A percentile compares a stretch with the other conserved stretches of the same genome.
These are phyloP conservation scores for Todiramphus chloris DNA, from an alignment of 2,113 vertebrate genomes.

Conservation along the genomic window DNA sequence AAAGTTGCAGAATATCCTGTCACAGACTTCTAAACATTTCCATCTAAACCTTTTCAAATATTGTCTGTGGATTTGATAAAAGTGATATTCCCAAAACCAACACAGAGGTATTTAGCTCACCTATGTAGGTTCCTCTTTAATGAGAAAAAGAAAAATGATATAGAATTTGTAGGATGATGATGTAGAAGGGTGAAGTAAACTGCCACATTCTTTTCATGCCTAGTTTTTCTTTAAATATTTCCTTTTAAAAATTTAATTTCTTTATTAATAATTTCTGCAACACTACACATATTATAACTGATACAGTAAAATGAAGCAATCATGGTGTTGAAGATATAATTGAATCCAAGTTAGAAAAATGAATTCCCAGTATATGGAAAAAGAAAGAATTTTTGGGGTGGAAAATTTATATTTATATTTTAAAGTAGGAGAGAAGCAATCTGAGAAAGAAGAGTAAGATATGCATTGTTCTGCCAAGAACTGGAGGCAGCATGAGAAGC, in stretches of 20 bases:
- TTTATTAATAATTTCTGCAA: neutral
- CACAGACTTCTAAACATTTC: neutral
- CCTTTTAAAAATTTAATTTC: neutral
- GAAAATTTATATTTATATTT: neutral
- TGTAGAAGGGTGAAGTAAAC: neutral
- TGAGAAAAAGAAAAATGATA: neutral
- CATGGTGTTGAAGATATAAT: neutral
- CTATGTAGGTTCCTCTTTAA: neutral
- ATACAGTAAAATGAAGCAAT: neutral
- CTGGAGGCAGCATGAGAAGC: neutral
- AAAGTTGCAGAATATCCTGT: neutral
- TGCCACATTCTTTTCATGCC: neutral
- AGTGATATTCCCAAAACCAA: neutral
- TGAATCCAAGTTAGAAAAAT: neutral
- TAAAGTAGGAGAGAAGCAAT: neutral
- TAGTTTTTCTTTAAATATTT: neutral
- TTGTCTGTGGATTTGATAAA: neutral
- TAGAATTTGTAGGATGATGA: neutral
- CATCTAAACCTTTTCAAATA: neutral
- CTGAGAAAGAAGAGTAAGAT: neutral
- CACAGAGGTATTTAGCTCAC: neutral
- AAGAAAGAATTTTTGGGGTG: neutral
- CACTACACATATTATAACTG: neutral
- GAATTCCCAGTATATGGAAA: neutral
- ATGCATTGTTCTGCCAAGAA: neutral